A percentile compares a stretch with the other conserved stretches of the same genome.
These are phyloP conservation scores for Diplodus sargus DNA, from an alignment of 2,797 vertebrate genomes.

Conservation along the genomic window DNA sequence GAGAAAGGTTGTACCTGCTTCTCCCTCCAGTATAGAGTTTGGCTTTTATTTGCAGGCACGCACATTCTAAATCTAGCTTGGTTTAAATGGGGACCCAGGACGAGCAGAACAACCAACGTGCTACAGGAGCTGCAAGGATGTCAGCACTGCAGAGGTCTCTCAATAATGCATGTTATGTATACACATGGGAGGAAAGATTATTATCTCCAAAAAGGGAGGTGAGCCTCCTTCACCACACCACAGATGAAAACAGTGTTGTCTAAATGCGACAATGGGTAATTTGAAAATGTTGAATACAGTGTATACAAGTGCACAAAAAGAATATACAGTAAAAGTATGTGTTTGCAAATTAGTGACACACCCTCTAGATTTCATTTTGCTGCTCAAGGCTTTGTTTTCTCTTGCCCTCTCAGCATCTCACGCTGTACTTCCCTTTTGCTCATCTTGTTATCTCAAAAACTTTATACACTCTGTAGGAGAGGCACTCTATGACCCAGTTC, in stretches of 20 bases:
- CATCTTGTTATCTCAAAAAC: constrained; percentile 71
- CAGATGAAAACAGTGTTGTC: constrained; percentile 11
- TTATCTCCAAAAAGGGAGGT: constrained; percentile 53
- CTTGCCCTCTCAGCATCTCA: constrained; percentile 43
- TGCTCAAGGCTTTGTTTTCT: constrained; percentile 18
- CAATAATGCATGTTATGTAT: constrained; percentile 76
- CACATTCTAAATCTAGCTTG: constrained; percentile 61
- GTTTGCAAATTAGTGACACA: constrained; percentile 16
- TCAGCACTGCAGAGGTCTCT: constrained; percentile 66
- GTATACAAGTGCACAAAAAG: not conserved
- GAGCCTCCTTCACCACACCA: constrained; percentile 25
- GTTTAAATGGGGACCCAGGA: constrained; percentile 51
- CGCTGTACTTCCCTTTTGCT: constrained; percentile 49
- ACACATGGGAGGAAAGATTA: constrained; percentile 61
- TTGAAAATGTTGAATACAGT: constrained; percentile 13
- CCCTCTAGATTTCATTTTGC: constrained; percentile 14
- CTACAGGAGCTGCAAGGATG: constrained; percentile 60
- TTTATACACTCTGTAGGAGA: constrained; percentile 63
- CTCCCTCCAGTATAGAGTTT: constrained; percentile 17
- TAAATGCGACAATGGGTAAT: constrained; percentile 25
- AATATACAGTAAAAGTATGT: not conserved
- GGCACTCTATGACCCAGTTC: constrained; percentile 77
- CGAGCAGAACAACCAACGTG: constrained; percentile 35
- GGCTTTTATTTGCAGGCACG: constrained; percentile 26
- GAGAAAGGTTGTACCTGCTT: constrained; percentile 32